Evolutionary conservation across 2,888 invertebrate species (phyloP).

Genomic region (Ischnus inquisitorius): DNA sequence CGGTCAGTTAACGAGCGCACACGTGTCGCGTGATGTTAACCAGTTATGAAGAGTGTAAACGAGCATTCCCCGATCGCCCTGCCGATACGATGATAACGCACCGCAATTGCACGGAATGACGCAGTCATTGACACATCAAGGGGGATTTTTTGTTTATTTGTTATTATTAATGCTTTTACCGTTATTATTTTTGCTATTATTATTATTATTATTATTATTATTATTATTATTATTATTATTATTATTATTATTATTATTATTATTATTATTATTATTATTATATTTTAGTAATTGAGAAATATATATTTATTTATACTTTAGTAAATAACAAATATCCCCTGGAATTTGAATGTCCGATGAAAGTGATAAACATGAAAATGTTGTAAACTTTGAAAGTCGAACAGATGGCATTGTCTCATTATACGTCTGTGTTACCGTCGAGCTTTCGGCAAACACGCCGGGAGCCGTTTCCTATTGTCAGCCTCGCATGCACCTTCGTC

Average conservation of each 20-base stretch:
- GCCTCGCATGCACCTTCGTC: background rate
- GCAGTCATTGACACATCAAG: constrained; percentile 10
- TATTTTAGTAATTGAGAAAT: background rate
- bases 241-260: background rate
- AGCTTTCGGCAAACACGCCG: constrained; percentile 20
- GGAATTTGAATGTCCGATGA: too few species aligned
- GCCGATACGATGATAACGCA: constrained; percentile 1
- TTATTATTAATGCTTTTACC: background rate
- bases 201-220: background rate
- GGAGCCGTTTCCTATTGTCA: background rate
- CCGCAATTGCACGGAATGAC: background rate
- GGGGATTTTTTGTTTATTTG: background rate
- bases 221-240: too few species aligned
- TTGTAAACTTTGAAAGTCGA: too few species aligned
- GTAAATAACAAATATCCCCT: too few species aligned
- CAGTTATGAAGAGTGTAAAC: constrained; percentile 46
- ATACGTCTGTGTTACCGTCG: background rate
- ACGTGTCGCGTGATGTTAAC: constrained; percentile 67
- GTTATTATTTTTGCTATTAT: background rate
- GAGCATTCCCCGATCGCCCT: constrained; percentile 40
- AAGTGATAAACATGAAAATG: too few species aligned
- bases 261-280: background rate
- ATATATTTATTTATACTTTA: too few species aligned
- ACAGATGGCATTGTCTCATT: background rate
- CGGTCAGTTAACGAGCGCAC: constrained; percentile 51